Base-by-base conservation (phyloP, 1,140 invertebrate genomes). In the Linepithema humile region DNA sequence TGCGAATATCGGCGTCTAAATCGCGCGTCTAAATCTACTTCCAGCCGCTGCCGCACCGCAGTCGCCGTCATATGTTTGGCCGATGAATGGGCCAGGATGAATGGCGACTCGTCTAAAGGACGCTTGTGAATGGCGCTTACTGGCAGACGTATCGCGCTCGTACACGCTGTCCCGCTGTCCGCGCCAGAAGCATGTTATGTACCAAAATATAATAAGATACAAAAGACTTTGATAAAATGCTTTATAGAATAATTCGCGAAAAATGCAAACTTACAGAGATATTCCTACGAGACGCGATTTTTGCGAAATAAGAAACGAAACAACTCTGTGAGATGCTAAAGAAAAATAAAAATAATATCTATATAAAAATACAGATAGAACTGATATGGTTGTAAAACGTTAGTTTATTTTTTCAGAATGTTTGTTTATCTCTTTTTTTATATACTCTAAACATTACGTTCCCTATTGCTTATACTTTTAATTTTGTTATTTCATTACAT, bases 1-100 rank as follows among this genome's bases (percentile, higher is more conserved):
- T 23, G 48, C 85, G 65, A 77, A 78, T 85, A 77, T 85, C 78
- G 48, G 38, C 59, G 65, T 78, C 70, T 73, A 80, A 62, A 78
- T 60, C 53, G 38, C 67, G 73, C 83, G 74, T n/a, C n/a, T n/a
- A n/a, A n/a, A n/a, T n/a, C n/a, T n/a, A 84, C 75, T 86, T 86
- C 75, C 73, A 73, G 85, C 75, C 40, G 17, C 50, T 20, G 45
- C 32, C 53, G 29, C 48, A 20, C 65, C 38, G 45, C 1, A 23
- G 70, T 57, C 48, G 6, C 17, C 65, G 43, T 45, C 43, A 15
- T 6, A 15, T 45, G 48, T 50, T 75, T 45, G 40, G 73, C 59
- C 50, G 65, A 84, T 78, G 74, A 84, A 84, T 83, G 82, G 70
- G 12, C 20, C 20, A 67, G 73, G 43, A 83, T 83, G 72, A 83